Percentiles rank a stretch among this genome's conserved stretches.
Evolutionary conservation across 2,797 vertebrate genomes (phyloP).

Genomic region (Hybognathus amarus): DNA sequence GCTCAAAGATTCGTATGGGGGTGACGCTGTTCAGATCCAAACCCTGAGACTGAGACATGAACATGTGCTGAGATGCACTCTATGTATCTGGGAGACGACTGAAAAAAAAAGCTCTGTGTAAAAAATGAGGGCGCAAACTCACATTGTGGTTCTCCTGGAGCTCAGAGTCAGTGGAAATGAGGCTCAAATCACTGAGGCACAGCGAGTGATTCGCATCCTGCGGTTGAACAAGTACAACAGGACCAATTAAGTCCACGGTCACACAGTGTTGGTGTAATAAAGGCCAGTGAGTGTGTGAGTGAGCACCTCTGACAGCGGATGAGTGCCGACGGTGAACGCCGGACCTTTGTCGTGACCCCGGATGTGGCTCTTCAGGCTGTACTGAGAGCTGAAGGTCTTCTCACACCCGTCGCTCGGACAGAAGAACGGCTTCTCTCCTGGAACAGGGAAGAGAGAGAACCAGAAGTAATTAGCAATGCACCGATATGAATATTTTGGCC

Average conservation of each 20-base stretch:
- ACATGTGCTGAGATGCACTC: constrained; percentile 5
- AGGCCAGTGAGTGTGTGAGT: background rate
- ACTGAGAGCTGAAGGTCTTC: constrained; percentile 97
- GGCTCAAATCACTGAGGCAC: constrained; percentile 96
- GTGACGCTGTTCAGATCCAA: constrained; percentile 90
- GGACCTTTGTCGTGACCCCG: constrained; percentile 94
- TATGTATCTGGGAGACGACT: background rate
- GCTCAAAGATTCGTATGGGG: constrained; percentile 94
- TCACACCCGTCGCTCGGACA: constrained; percentile 96
- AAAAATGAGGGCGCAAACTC: constrained; percentile 68
- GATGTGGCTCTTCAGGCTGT: constrained; percentile 97
- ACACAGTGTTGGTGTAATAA: background rate
- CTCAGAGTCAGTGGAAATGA: constrained; percentile 96
- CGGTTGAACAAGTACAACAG: constrained; percentile 58
- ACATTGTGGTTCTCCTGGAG: constrained; percentile 90
- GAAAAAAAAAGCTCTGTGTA: constrained; percentile 10
- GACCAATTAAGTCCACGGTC: constrained; percentile 50
- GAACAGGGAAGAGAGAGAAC: constrained; percentile 14
- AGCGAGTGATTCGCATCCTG: constrained; percentile 98
- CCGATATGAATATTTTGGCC: accelerated
- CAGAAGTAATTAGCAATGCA: too few species aligned
- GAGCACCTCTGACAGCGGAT: constrained; percentile 88
- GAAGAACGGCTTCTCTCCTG: constrained; percentile 97
- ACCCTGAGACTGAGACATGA: constrained; percentile 82
- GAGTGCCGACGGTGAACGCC: constrained; percentile 81